Evolutionary conservation across 2,797 vertebrate genomes (phyloP), one percentile per base, ranked within the genome.

Genomic region (Thalassophryne amazonica): DNA sequence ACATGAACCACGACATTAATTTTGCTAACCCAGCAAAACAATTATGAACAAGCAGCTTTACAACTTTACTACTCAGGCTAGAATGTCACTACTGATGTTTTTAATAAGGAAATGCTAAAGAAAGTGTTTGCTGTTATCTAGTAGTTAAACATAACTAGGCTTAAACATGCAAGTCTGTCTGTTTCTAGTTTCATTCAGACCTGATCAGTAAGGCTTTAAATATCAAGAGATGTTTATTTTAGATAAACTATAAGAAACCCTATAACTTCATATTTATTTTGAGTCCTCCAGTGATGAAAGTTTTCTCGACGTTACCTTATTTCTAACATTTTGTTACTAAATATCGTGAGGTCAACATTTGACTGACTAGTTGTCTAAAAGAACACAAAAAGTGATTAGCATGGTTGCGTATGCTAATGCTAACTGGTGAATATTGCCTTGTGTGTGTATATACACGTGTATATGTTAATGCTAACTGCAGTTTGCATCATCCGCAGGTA

Each of bases 231-330:
- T 59, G 49, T 73, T 32, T 73, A 73, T 73, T 73, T 73, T 66
- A 69, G 69, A 52, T 46, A 23, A 66, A 54, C 64, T 66, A 35
- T 82, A 76, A 82, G 73, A 59, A 74, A 60, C 25, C 1, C 3
- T 73, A 78, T 69, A 47, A 66, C 27, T 69, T 57, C 7, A 35
- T 70, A 78, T 84, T 86, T 84, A 80, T 80, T 85, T 83, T 59
- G 17, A 80, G 74, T 72, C n/a, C n/a, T n/a, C n/a, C n/a, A n/a
- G n/a, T n/a, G n/a, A n/a, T n/a, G n/a, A n/a, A n/a, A n/a, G n/a
- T n/a, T n/a, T n/a, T n/a, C n/a, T n/a, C n/a, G n/a, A n/a, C n/a
- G n/a, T n/a, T n/a, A n/a, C n/a, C n/a, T n/a, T n/a, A n/a, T n/a
- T n/a, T n/a, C n/a, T n/a, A n/a, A n/a, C n/a, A n/a, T n/a, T n/a